Evolutionary conservation across 1,140 invertebrate genomes (phyloP).

Genomic region (Campodea augens): DNA sequence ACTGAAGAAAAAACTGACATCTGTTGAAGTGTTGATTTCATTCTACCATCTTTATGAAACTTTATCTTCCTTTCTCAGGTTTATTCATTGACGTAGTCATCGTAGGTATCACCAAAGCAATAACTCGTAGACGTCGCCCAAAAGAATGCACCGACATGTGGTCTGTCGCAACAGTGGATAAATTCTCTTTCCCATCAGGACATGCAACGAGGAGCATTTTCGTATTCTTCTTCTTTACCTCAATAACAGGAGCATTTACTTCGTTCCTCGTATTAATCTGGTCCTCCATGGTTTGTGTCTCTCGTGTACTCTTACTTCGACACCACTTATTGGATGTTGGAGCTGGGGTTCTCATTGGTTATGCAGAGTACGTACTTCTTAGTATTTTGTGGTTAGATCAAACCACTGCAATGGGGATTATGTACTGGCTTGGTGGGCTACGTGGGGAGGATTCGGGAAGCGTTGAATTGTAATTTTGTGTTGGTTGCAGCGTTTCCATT

Average conservation of each 20-base stretch:
- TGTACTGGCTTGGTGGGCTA: neutral
- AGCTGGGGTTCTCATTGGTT: constrained; percentile 50
- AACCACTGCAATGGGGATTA: neutral
- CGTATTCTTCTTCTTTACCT: constrained; percentile 46
- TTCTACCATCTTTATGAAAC: too few species aligned
- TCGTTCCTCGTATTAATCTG: constrained; percentile 41
- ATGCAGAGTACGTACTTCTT: constrained; percentile 47
- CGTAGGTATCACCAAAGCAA: constrained; percentile 61
- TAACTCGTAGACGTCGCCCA: constrained; percentile 48
- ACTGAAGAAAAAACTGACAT: too few species aligned
- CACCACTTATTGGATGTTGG: constrained; percentile 76
- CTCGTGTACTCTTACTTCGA: constrained; percentile 55
- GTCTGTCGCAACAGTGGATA: constrained; percentile 46
- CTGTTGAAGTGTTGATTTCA: too few species aligned
- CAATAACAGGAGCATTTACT: constrained; percentile 28
- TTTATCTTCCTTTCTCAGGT: constrained; percentile 40
- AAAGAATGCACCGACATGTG: constrained; percentile 40
- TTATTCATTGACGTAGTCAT: constrained; percentile 69
- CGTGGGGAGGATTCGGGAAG: neutral
- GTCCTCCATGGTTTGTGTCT: constrained; percentile 50
- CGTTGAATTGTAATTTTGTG: too few species aligned
- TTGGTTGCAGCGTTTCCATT: too few species aligned
- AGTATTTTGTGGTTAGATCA: constrained; percentile 40
- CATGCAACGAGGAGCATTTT: constrained; percentile 74
- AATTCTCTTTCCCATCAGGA: constrained; percentile 90